Percentiles rank a stretch among this genome's conserved stretches.
These are phyloP conservation scores for Phyto melanocephala DNA, from an alignment of 2,888 invertebrate genomes.

Conservation along the genomic window DNA sequence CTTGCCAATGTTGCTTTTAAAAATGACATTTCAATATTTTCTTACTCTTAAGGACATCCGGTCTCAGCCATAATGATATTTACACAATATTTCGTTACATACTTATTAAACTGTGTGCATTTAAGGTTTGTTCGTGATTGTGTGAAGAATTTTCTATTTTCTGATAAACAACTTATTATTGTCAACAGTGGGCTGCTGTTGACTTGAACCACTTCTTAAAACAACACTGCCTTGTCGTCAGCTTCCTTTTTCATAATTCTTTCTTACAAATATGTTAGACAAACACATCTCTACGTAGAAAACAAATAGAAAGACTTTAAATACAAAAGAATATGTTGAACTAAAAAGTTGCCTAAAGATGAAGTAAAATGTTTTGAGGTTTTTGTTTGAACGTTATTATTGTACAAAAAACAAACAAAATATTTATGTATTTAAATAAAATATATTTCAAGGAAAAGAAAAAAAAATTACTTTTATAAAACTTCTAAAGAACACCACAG, in stretches of 20 bases:
- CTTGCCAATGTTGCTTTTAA: neutral
- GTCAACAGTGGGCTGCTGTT: neutral
- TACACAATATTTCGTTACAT: neutral
- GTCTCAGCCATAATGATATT: neutral
- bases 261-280: neutral
- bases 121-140: neutral
- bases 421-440: slow-evolving; percentile 7
- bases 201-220: slow-evolving; percentile 3
- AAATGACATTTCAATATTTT: slow-evolving; percentile 6
- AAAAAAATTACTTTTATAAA: neutral
- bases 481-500: slow-evolving; percentile 48
- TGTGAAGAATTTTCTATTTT: neutral
- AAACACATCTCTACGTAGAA: neutral
- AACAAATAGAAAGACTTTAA: neutral
- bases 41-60: neutral
- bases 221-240: neutral
- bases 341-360: slow-evolving; percentile 32
- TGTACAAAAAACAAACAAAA: slow-evolving; percentile 9
- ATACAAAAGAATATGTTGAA: neutral
- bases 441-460: neutral
- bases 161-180: neutral
- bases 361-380: neutral
- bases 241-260: neutral
- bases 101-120: neutral
- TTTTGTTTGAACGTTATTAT: neutral